Conservation (phyloP, 2,797 vertebrate genomes). For the Rhinella marina region DNA sequence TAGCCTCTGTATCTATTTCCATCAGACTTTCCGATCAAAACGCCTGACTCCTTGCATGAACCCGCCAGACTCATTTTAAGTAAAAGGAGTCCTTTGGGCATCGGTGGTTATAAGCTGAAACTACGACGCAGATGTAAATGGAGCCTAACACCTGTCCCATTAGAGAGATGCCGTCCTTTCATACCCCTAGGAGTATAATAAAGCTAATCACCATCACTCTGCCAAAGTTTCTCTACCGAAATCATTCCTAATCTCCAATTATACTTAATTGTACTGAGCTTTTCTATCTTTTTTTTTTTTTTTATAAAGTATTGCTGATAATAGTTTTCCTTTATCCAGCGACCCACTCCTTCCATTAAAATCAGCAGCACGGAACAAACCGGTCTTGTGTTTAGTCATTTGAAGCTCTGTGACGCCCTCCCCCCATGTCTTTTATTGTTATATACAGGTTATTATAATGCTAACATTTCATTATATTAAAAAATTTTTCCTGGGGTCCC, state of each 20-base stretch:
- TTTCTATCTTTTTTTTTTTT: background rate
- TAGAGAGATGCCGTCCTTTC: background rate
- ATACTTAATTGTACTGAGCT: background rate
- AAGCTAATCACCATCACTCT: background rate
- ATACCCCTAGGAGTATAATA: background rate
- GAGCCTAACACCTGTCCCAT: background rate
- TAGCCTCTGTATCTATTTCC: background rate
- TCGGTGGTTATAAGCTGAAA: background rate
- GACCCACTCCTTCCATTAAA: constrained; percentile 38
- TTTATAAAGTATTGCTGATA: constrained; percentile 10
- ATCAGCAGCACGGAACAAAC: background rate
- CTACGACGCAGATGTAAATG: no score
- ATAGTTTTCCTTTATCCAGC: background rate
- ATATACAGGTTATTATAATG: constrained; percentile 27
- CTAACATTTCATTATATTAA: constrained; percentile 21
- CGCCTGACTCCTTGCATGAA: background rate
- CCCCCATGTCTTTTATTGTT: constrained; percentile 42
- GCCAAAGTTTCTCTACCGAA: background rate
- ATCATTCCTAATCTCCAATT: constrained; percentile 13
- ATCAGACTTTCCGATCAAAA: background rate
- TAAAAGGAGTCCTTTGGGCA: background rate
- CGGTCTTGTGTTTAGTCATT: constrained; percentile 22
- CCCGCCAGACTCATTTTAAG: background rate
- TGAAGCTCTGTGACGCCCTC: constrained; percentile 2
- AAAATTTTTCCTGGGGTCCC: constrained; percentile 4